Percentiles rank a stretch among this genome's conserved stretches.
These are phyloP conservation scores for Acridotheres tristis DNA, from an alignment of 2,797 vertebrate species.

Conservation along the genomic window DNA sequence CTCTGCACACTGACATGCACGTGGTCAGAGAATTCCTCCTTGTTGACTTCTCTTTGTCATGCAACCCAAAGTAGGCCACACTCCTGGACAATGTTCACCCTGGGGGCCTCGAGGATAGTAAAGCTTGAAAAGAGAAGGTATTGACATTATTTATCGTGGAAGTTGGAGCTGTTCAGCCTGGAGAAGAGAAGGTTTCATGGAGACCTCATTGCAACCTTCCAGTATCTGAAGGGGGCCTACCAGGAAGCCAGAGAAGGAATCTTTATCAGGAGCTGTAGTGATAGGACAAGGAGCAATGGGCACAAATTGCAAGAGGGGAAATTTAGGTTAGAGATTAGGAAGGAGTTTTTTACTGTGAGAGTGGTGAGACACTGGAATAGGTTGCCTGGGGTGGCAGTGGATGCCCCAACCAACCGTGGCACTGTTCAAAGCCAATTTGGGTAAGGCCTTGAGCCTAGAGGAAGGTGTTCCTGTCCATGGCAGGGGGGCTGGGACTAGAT, in stretches of 20 bases:
- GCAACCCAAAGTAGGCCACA: not conserved
- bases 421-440: not conserved
- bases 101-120: not conserved
- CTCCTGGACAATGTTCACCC: not conserved
- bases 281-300: not conserved
- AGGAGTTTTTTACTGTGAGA: not conserved
- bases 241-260: not conserved
- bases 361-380: not conserved
- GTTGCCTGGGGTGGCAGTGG: not conserved
- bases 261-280: not conserved
- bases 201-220: not conserved
- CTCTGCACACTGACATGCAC: not conserved
- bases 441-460: not conserved
- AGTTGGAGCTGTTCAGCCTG: not conserved
- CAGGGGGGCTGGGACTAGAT: not conserved
- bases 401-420: not conserved
- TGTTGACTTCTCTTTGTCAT: not conserved
- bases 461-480: not conserved
- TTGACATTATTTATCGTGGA: not conserved
- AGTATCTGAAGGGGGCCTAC: not conserved
- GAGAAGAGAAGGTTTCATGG: accelerated
- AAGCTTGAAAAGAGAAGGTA: not conserved
- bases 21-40: not conserved
- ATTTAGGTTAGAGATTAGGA: not conserved
- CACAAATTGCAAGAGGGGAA: not conserved